Percentiles rank a stretch among this genome's conserved stretches.
Evolutionary conservation across 2,888 invertebrate genomes (phyloP).

Genomic region (Ecliptopera silaceata): DNA sequence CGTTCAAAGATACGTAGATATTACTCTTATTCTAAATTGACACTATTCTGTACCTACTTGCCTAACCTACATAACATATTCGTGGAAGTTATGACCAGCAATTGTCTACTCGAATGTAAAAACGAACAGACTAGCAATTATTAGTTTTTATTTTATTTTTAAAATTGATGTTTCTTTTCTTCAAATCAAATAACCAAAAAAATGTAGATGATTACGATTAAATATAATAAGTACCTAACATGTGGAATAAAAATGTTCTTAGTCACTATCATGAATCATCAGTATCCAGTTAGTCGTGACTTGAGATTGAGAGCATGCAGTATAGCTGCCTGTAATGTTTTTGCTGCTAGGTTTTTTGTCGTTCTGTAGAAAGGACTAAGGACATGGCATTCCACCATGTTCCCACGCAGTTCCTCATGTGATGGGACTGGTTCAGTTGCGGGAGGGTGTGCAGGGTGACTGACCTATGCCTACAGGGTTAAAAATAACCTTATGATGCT

Average conservation of each 20-base stretch:
- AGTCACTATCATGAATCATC: slow-evolving; percentile 33
- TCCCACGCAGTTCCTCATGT: slow-evolving; percentile 80
- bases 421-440: slow-evolving; percentile 77
- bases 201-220: slow-evolving; percentile 10
- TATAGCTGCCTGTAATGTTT: slow-evolving; percentile 38
- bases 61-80: slow-evolving; percentile 17
- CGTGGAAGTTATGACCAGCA: slow-evolving; percentile 15
- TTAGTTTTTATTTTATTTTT: slow-evolving; percentile 2
- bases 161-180: not conserved
- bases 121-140: slow-evolving; percentile 1
- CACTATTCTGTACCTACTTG: too few species aligned
- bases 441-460: slow-evolving; percentile 77
- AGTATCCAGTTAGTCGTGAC: slow-evolving; percentile 34
- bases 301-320: slow-evolving; percentile 20
- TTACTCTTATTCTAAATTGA: slow-evolving; percentile 1
- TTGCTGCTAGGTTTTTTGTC: slow-evolving; percentile 48
- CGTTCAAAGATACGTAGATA: too few species aligned
- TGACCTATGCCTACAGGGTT: slow-evolving; percentile 79
- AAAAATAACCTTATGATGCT: slow-evolving; percentile 78
- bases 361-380: slow-evolving; percentile 44
- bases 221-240: slow-evolving; percentile 1
- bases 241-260: slow-evolving; percentile 14
- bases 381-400: slow-evolving; percentile 64
- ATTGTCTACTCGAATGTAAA: slow-evolving; percentile 12
- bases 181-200: slow-evolving; percentile 1